Base-by-base conservation (phyloP, 2,888 invertebrate species). In the Hydropsyche betteni region DNA sequence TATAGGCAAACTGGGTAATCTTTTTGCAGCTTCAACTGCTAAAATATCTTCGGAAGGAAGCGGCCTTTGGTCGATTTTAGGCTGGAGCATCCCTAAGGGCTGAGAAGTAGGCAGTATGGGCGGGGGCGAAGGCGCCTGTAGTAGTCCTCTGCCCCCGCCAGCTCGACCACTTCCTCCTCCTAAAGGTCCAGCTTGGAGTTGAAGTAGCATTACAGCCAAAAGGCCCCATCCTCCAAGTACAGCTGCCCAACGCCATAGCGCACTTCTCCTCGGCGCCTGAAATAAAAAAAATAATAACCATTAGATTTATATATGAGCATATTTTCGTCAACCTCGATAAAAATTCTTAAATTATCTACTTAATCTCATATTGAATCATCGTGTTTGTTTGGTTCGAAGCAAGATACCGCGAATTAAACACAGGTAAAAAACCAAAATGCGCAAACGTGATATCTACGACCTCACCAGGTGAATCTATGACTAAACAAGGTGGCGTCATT, bases 1-100 rank as follows among this genome's bases (percentile, higher is more conserved):
- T 69, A 95, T 91, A 4, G 96, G 96, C 55, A 96, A 87, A 80
- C 94, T 95, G 5, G 96, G 95, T 82, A 95, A 89, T 53, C 92
- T 89, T 12, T 91, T 89, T 83, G 94, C 93, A 75, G 95, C 92
- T 82, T 94, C 94, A 75, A 90, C 90, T 72, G 93, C 91, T 80
- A 93, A 87, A 83, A 92, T 91, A 75, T 92, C 93, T 83, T 96
- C 95, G 72, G 90, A 87, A 74, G 85, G 84, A 4, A 78, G 74
- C 8, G 79, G 79, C 14, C 79, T 71, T 7, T 71, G 64, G 73
- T 79, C 79, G 24, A 79, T 69, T 33, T 68, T 69, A 2, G 78
- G 79, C 58, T 79, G 75, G 5, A 58, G 52, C 33, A 58, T 38
- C 10, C 36, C 34, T 8, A 52, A 7, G 0, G 76, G 75, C 14